Percentiles rank a stretch among this genome's conserved stretches.
phyloP scores from a whole-genome alignment of 2,797 vertebrate genomes.

The Anableps anableps region DNA sequence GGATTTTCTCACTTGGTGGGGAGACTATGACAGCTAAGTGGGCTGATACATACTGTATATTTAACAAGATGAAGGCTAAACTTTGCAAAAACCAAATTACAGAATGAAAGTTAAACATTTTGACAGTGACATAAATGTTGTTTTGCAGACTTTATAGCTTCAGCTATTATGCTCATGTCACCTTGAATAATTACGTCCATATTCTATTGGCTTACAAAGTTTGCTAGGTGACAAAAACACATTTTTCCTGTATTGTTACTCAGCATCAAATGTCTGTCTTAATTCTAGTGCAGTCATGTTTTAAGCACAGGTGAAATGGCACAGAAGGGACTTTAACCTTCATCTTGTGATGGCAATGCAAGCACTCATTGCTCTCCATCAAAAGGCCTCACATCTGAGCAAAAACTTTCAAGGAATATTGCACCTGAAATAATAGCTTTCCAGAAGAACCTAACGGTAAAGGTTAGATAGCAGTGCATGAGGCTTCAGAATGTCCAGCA shows the following conservation, averaged over 20 bases:
- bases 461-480: not conserved
- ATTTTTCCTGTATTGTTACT: not conserved
- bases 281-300: not conserved
- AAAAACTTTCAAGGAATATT: not conserved
- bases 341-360: not conserved
- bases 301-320: not conserved
- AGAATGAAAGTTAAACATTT: not conserved
- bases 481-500: not conserved
- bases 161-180: not conserved
- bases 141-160: not conserved
- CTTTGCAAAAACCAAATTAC: not conserved
- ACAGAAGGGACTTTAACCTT: not conserved
- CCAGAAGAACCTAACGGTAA: not conserved
- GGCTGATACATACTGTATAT: not conserved
- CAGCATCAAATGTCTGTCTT: not conserved
- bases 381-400: no score
- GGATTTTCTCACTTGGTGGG: slow-evolving; percentile 1
- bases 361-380: no score
- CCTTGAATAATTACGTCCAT: not conserved
- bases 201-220: not conserved
- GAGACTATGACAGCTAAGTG: slow-evolving; percentile 2
- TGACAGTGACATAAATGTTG: not conserved
- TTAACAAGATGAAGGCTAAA: not conserved
- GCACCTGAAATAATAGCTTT: not conserved
- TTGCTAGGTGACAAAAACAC: not conserved